Evolutionary conservation across 2,888 invertebrate species (phyloP), one percentile per base, ranked within the genome.

Genomic region (Caenorhabditis afra): DNA sequence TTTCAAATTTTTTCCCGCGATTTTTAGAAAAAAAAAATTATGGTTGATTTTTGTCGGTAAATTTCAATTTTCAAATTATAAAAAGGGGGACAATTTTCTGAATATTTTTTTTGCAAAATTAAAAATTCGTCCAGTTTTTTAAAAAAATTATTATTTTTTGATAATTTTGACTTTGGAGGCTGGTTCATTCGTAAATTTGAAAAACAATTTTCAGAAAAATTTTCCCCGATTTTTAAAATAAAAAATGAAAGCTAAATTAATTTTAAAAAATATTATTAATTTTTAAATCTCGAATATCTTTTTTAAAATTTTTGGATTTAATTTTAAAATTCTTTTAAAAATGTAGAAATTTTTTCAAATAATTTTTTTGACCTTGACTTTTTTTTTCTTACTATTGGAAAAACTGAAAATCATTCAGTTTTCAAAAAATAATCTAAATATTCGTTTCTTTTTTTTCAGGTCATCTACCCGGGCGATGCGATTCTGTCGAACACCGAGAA

Each of bases 381-480:
- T n/a, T n/a, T n/a, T n/a, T n/a, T n/a, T n/a, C n/a, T n/a, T n/a
- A n/a, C n/a, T n/a, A n/a, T n/a, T n/a, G n/a, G n/a, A n/a, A n/a
- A 29, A 29, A 29, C 3, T 29, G 7, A 29, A 29, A 29, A 29
- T 29, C 3, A 29, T 58, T 44, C 0, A n/a, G 14, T 22, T 58
- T 44, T 45, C 23, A 18, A n/a, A 49, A 47, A 47, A 47, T 16
- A 59, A 20, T 3, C 3, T n/a, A 29, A 47, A 35, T 49, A 16
- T 14, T n/a, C n/a, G n/a, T 41, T 10, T 37, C 16, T 22, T 41
- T 16, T 55, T 14, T 73, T 85, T 66, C 91, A 94, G 94, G 93
- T 94, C 85, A 93, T 95, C 22, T 95, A 94, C 91, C 96, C 96
- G 16, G 93, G 93, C 78, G 94, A 94, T 90, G 93, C 95, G 23